Percentiles rank a stretch among this genome's conserved stretches.
Evolutionary conservation across 2,113 vertebrate species (phyloP).

Genomic region (Phaetusa simplex): DNA sequence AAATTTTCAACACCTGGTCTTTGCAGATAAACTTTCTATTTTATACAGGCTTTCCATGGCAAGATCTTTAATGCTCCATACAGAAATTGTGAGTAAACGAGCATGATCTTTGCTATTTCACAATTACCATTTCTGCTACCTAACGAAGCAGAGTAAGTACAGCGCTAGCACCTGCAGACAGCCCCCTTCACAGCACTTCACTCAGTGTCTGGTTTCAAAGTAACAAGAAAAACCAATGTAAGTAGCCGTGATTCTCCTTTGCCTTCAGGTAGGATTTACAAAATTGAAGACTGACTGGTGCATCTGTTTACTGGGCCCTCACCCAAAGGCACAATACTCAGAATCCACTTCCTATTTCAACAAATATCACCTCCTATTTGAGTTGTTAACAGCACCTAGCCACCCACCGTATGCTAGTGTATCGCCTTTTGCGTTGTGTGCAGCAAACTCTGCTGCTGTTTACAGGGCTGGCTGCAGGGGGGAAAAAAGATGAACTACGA

Average conservation of each 20-base stretch:
- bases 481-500: rapidly evolving
- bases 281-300: not conserved
- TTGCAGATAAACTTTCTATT: not conserved
- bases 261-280: not conserved
- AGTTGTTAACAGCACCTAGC: rapidly evolving
- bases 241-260: not conserved
- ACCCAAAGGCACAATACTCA: not conserved
- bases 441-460: not conserved
- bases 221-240: not conserved
- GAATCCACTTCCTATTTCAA: not conserved
- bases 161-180: not conserved
- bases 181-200: not conserved
- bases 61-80: not conserved
- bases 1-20: not conserved
- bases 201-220: not conserved
- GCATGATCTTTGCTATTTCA: not conserved
- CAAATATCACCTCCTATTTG: not conserved
- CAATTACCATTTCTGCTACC: not conserved
- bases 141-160: not conserved
- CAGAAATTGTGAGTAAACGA: not conserved
- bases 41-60: not conserved
- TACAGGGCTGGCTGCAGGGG: not conserved
- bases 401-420: rapidly evolving
- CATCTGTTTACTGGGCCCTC: not conserved
- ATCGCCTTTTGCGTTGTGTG: rapidly evolving